These are phyloP conservation scores for Oscheius sp. DNA, from an alignment of 2,888 invertebrate species.

Conservation along the genomic window DNA sequence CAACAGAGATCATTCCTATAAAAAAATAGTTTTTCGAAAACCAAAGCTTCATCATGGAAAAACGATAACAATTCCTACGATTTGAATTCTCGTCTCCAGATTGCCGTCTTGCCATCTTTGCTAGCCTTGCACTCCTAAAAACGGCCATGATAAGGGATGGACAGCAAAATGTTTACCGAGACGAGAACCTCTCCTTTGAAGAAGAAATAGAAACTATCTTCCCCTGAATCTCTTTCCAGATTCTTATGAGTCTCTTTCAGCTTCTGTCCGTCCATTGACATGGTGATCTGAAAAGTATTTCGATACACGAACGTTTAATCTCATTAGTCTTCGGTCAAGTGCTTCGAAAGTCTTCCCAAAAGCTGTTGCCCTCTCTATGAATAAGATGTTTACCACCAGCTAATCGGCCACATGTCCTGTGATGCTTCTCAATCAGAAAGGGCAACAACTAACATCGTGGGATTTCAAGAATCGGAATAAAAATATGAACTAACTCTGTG, in stretches of 20 bases:
- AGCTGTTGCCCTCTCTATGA: background rate
- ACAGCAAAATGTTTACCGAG: constrained; percentile 9
- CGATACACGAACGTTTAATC: background rate
- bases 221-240: constrained; percentile 32
- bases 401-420: constrained; percentile 9
- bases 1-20: no score
- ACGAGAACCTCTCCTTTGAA: constrained; percentile 30
- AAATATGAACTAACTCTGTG: constrained; percentile 25
- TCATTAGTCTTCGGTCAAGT: background rate
- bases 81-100: constrained; percentile 28
- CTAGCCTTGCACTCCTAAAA: constrained; percentile 33
- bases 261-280: constrained; percentile 36
- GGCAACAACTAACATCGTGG: constrained; percentile 2
- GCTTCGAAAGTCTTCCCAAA: background rate
- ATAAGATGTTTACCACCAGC: constrained; percentile 5
- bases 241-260: constrained; percentile 38
- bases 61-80: no score
- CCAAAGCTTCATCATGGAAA: no score
- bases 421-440: constrained; percentile 3
- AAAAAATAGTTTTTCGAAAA: no score
- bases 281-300: constrained; percentile 34
- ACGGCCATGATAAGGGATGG: background rate
- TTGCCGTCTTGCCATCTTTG: constrained; percentile 26
- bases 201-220: constrained; percentile 31
- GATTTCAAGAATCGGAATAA: background rate